Percentiles rank a stretch among this genome's conserved stretches.
These are phyloP conservation scores for Saccostrea echinata DNA, from an alignment of 1,140 invertebrate species.

Conservation along the genomic window DNA sequence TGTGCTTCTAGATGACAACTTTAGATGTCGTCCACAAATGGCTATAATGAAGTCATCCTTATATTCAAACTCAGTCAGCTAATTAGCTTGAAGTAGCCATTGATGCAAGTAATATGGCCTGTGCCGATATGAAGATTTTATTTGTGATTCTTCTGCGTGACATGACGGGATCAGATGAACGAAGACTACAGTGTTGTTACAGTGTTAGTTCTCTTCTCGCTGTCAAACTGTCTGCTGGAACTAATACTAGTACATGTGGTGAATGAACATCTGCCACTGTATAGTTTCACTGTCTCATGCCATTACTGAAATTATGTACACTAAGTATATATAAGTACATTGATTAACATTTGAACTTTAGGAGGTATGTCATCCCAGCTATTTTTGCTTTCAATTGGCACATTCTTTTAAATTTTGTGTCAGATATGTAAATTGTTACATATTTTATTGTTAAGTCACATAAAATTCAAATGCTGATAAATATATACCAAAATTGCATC, in stretches of 20 bases:
- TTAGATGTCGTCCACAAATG: slow-evolving; percentile 7
- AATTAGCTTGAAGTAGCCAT: slow-evolving; percentile 25
- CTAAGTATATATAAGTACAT: slow-evolving; percentile 18
- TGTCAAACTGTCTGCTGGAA: background rate
- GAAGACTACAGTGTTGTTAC: background rate
- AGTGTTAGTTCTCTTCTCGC: background rate
- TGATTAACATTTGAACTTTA: slow-evolving; percentile 30
- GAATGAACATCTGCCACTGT: background rate
- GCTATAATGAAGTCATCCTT: slow-evolving; percentile 9
- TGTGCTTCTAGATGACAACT: slow-evolving; percentile 23
- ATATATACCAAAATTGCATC: too few species aligned
- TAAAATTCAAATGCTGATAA: background rate
- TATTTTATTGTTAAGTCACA: background rate
- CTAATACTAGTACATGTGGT: background rate
- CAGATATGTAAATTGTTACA: slow-evolving; percentile 22
- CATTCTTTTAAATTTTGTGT: background rate
- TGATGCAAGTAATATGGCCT: slow-evolving; percentile 34
- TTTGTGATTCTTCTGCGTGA: slow-evolving; percentile 34
- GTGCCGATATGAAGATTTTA: background rate
- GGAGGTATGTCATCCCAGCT: background rate
- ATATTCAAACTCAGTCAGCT: slow-evolving; percentile 11
- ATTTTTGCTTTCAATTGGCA: slow-evolving; percentile 3
- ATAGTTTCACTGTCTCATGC: background rate
- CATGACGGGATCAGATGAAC: background rate
- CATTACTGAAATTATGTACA: background rate